Evolutionary conservation across 1,140 invertebrate genomes (phyloP).

Genomic region (Colletes latitarsis): DNA sequence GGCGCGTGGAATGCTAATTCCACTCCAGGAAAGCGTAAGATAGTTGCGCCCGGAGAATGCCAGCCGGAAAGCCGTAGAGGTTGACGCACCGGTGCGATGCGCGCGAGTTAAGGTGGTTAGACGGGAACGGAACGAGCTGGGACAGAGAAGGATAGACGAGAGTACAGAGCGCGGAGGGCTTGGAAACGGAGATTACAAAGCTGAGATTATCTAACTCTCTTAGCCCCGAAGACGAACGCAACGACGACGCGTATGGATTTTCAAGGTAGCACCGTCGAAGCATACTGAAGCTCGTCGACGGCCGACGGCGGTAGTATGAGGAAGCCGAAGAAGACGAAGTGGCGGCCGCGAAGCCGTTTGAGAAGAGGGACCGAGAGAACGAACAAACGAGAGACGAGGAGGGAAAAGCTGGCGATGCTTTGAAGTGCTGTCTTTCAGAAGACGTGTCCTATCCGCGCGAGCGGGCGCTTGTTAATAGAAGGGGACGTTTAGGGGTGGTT

Average conservation of each 20-base stretch:
- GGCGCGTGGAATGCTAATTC: constrained; percentile 72
- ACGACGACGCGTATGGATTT: constrained; percentile 71
- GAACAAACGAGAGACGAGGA: neutral
- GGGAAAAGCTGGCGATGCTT: constrained; percentile 64
- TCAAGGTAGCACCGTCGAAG: constrained; percentile 56
- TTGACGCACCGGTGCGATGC: neutral
- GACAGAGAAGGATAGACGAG: neutral
- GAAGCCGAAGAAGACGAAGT: constrained; percentile 57
- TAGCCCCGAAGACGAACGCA: constrained; percentile 61
- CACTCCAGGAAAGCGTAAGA: constrained; percentile 52
- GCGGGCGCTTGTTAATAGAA: constrained; percentile 78
- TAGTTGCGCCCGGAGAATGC: constrained; percentile 51
- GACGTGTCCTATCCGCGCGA: constrained; percentile 78
- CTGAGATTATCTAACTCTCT: constrained; percentile 75
- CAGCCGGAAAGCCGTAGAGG: constrained; percentile 27
- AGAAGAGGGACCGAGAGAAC: neutral
- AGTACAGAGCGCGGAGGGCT: constrained; percentile 41
- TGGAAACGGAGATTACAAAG: constrained; percentile 74
- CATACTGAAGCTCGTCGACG: constrained; percentile 52
- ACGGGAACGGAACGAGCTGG: neutral
- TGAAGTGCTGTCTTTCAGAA: constrained; percentile 78
- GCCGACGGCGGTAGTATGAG: constrained; percentile 42
- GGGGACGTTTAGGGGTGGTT: constrained; percentile 70
- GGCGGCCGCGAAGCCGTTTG: constrained; percentile 38
- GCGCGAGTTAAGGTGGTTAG: neutral